Conservation (phyloP, 2,797 vertebrate genomes). For the Cheirogaleus major region DNA sequence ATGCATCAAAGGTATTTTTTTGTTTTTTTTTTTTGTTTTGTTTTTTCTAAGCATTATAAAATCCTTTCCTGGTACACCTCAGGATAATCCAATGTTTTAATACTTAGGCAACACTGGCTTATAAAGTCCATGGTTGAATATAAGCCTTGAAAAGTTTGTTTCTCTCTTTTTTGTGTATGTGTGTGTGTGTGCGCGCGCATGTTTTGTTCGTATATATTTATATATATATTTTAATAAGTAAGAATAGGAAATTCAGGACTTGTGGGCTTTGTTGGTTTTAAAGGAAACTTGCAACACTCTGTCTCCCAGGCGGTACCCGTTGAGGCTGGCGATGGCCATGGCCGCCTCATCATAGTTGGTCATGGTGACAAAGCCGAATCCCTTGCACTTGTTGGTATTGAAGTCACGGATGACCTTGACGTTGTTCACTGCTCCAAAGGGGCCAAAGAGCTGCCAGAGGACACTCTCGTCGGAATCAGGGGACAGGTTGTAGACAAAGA, state of each 20-base stretch:
- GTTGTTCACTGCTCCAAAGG: slow-evolving; percentile 99
- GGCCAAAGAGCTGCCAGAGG: slow-evolving; percentile 99
- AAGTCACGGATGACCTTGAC: slow-evolving; percentile 99
- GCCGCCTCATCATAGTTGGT: slow-evolving; percentile 99
- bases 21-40: slow-evolving; percentile 67
- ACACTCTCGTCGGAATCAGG: slow-evolving; percentile 99
- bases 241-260: slow-evolving; percentile 96
- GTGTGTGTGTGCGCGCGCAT: slow-evolving; percentile 83
- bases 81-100: slow-evolving; percentile 99
- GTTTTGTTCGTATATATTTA: slow-evolving; percentile 88
- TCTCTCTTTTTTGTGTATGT: slow-evolving; percentile 79
- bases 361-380: slow-evolving; percentile 99
- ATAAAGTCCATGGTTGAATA: slow-evolving; percentile 99
- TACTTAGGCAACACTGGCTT: slow-evolving; percentile 99
- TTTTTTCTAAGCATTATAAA: slow-evolving; percentile 93
- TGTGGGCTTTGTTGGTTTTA: slow-evolving; percentile 99
- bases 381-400: slow-evolving; percentile 99
- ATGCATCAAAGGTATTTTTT: slow-evolving; percentile 97
- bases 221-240: slow-evolving; percentile 89
- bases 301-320: slow-evolving; percentile 99
- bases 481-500: slow-evolving; percentile 99
- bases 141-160: slow-evolving; percentile 99
- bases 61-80: slow-evolving; percentile 96
- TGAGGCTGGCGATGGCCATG: slow-evolving; percentile 99
- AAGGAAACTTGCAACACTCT: slow-evolving; percentile 99